Percentiles rank a stretch among this genome's conserved stretches.
Conservation (phyloP, 2,113 vertebrate species). For the Eulemur macaco region DNA sequence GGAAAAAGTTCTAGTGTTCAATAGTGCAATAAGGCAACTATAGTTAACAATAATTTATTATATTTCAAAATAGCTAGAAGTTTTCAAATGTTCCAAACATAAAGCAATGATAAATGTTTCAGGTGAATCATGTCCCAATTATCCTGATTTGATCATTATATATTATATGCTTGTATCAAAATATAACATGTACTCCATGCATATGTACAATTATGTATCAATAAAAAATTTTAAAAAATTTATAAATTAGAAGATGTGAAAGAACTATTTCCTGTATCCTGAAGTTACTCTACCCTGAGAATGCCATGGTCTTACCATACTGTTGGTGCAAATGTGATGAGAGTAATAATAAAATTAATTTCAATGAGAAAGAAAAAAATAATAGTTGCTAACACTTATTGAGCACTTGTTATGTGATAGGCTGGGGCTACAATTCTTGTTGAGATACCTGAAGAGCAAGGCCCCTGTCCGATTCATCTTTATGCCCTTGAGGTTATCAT, state of each 20-base stretch:
- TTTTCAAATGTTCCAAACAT: too few species aligned
- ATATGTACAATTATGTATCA: too few species aligned
- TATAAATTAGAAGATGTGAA: neutral
- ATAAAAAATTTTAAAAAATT: neutral
- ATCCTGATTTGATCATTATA: too few species aligned
- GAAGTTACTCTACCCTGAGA: neutral
- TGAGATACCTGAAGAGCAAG: neutral
- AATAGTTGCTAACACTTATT: neutral
- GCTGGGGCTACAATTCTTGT: neutral
- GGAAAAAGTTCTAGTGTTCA: too few species aligned
- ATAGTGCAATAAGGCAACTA: too few species aligned
- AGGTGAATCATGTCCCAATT: too few species aligned
- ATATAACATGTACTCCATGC: too few species aligned
- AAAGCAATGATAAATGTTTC: too few species aligned
- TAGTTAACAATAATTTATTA: too few species aligned
- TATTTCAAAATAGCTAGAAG: too few species aligned
- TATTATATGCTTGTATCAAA: too few species aligned
- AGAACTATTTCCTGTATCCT: neutral
- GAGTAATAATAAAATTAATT: neutral
- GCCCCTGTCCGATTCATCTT: neutral
- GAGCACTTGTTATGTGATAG: neutral
- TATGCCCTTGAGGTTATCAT: neutral
- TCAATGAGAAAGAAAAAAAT: too few species aligned
- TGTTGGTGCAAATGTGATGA: neutral
- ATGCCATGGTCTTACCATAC: neutral